These are phyloP conservation scores for Camptogramma bilineatum DNA, from an alignment of 2,888 invertebrate genomes.

Conservation along the genomic window DNA sequence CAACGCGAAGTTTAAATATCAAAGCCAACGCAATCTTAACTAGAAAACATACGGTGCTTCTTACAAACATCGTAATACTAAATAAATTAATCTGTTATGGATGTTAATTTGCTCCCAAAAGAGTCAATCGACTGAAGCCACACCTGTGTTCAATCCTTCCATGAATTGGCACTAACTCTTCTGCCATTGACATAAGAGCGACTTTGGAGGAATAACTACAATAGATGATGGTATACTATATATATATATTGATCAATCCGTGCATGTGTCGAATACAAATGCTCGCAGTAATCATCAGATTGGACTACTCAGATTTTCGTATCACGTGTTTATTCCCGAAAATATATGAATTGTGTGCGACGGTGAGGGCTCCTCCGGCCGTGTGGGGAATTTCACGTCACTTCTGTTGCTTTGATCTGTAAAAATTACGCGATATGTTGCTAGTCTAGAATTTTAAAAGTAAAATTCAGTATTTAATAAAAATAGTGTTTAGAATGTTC, in stretches of 20 bases:
- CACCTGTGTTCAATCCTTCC: constrained; percentile 13
- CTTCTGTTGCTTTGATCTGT: constrained; percentile 30
- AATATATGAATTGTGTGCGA: constrained; percentile 32
- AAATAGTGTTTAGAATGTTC: too few relatives aligned
- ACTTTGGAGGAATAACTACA: constrained; percentile 25
- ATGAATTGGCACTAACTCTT: constrained; percentile 4
- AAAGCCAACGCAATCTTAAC: not conserved
- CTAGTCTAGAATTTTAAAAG: not conserved
- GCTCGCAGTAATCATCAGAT: constrained; percentile 29
- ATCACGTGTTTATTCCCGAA: constrained; percentile 36
- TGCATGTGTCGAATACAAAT: constrained; percentile 42
- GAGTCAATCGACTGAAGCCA: constrained; percentile 15
- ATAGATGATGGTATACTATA: constrained; percentile 22
- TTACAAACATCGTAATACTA: not conserved
- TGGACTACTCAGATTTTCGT: constrained; percentile 36
- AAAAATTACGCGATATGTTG: constrained; percentile 3
- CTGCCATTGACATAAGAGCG: constrained; percentile 10
- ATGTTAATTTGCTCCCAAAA: constrained; percentile 27
- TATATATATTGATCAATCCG: constrained; percentile 38
- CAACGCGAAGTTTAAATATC: not conserved
- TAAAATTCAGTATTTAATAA: not conserved
- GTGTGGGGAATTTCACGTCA: constrained; percentile 26
- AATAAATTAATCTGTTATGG: not conserved
- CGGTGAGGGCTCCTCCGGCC: constrained; percentile 19
- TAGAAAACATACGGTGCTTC: too few relatives aligned